phyloP scores from a whole-genome alignment of 1,140 invertebrate species.

The Caerostris darwini region DNA sequence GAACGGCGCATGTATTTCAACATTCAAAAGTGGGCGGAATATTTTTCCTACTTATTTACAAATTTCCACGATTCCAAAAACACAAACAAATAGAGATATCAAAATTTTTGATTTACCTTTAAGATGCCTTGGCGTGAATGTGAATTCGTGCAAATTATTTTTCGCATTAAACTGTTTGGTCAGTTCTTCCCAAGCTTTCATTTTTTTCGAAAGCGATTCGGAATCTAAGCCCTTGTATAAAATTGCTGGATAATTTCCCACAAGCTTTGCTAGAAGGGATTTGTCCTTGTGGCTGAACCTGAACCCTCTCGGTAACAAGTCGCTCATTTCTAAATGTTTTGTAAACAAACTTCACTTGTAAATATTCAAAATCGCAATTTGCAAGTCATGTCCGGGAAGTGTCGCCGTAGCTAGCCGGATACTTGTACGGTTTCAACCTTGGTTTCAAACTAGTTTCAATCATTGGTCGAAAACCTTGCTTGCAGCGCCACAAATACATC shows the following conservation, averaged over 20 bases:
- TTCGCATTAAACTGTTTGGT: not conserved
- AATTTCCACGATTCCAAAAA: not conserved
- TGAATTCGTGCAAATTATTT: not conserved
- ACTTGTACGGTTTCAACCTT: slow-evolving; percentile 6
- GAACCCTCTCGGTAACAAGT: slow-evolving; percentile 4
- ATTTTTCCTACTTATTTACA: not conserved
- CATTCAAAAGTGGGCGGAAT: not conserved
- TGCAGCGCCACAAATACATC: not conserved
- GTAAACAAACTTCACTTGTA: not conserved
- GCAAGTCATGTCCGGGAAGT: not conserved
- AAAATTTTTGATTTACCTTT: slow-evolving; percentile 14
- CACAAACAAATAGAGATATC: not conserved
- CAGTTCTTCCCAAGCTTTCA: slow-evolving; percentile 20
- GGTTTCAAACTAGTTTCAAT: slow-evolving; percentile 32
- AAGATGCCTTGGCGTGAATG: not conserved
- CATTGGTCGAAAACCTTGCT: slow-evolving; percentile 33
- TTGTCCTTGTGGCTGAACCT: slow-evolving; percentile 7
- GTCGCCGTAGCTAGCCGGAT: not conserved
- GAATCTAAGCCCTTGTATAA: slow-evolving; percentile 28
- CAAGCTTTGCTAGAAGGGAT: slow-evolving; percentile 9
- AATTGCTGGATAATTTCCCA: slow-evolving; percentile 17
- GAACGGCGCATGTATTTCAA: too few relatives aligned
- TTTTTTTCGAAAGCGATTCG: slow-evolving; percentile 4
- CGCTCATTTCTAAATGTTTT: not conserved
- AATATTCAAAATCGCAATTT: not conserved